phyloP scores from a whole-genome alignment of 2,888 invertebrate species.

The Torymus auratus region DNA sequence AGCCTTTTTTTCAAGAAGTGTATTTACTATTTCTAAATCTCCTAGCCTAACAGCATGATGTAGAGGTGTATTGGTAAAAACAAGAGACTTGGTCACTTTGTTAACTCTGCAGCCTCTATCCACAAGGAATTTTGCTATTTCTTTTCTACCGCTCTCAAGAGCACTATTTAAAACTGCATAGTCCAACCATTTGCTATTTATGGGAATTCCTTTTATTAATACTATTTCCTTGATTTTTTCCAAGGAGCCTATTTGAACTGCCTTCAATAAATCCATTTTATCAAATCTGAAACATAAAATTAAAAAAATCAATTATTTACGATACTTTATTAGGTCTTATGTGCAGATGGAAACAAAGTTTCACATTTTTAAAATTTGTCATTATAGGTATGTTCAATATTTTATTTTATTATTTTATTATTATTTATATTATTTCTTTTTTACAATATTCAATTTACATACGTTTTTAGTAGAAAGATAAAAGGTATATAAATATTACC shows the following conservation, averaged over 20 bases:
- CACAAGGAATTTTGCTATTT: constrained; percentile 3
- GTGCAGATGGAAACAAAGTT: too few relatives aligned
- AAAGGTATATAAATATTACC: too few relatives aligned
- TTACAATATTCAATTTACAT: too few relatives aligned
- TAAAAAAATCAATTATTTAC: too few relatives aligned
- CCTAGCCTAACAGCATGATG: constrained; percentile 21
- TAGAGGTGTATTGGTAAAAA: constrained; percentile 8
- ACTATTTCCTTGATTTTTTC: constrained; percentile 15
- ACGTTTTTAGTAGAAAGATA: too few relatives aligned
- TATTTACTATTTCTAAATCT: constrained; percentile 3
- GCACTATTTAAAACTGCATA: constrained; percentile 21
- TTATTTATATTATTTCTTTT: too few relatives aligned
- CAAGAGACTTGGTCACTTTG: neutral
- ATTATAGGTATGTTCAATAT: too few relatives aligned
- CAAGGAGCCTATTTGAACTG: constrained; percentile 5
- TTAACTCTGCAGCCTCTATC: constrained; percentile 3
- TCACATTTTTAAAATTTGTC: too few relatives aligned
- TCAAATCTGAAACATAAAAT: too few relatives aligned
- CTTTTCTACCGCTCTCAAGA: neutral
- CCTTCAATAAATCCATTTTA: too few relatives aligned
- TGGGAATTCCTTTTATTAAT: neutral
- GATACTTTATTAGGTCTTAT: too few relatives aligned
- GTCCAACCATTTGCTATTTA: neutral
- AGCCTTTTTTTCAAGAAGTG: constrained; percentile 11
- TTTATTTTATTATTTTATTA: too few relatives aligned